Evolutionary conservation across 2,113 vertebrate species (phyloP), one percentile per base, ranked within the genome.

Genomic region (Lates calcarifer): DNA sequence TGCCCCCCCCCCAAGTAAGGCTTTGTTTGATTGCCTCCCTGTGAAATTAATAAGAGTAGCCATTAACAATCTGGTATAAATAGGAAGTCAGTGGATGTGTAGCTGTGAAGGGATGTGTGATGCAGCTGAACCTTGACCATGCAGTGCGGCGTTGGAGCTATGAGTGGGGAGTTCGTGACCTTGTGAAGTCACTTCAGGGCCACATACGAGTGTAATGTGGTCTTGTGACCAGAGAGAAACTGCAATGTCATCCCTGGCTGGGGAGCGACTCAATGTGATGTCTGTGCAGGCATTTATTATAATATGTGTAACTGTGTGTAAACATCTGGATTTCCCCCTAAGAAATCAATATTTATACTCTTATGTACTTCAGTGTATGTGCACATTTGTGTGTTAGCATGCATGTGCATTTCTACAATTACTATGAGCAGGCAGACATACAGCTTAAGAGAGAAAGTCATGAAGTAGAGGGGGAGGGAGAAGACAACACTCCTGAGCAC

Each of bases 21-120:
- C 70, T 77, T 82, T 84, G 85, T 87, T 86, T 91, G 83, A 89
- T 91, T 82, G 74, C 85, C 82, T 89, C 80, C 74, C 87, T 85
- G 83, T 81, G 87, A 91, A 87, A 91, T 92, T 79, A 91, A 89
- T 87, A 89, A 77, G 61, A 90, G 62, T 26, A 76, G 83, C 79
- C 87, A 77, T 90, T 90, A 90, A 77, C 80, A 86, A 66, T 84
- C 85, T 87, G 84, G 75, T 77, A 74, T 72, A 79, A 88, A 89
- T 63, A 79, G 71, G 62, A 76, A 74, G 79, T 73, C 24, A 18
- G 74, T 70, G n/a, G 60, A 67, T 56, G 56, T 58, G 77, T 35
- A 15, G 82, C 83, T 74, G 81, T 73, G 71, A 78, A 51, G 76
- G 31, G 55, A 70, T 31, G 62, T 31, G 60, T 43, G 83, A 37